A percentile compares a stretch with the other conserved stretches of the same genome.
phyloP scores from a whole-genome alignment of 2,797 vertebrate species.

The Avahi laniger region DNA sequence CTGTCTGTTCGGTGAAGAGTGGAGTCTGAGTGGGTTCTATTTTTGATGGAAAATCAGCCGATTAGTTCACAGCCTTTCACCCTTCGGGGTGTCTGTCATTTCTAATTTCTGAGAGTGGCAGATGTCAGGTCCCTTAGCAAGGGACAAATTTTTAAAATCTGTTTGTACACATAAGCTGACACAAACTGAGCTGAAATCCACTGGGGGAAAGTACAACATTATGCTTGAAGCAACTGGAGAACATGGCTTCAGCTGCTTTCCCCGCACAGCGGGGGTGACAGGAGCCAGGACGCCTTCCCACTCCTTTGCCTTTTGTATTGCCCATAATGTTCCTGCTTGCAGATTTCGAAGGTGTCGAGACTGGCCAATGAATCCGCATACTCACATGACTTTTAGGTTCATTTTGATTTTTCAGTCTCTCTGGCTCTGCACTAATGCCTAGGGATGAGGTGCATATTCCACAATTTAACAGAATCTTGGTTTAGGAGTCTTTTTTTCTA shows the following conservation, averaged over 20 bases:
- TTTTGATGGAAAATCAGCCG: conserved; percentile 43
- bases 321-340: neutral
- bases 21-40: neutral
- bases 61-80: conserved; percentile 42
- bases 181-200: conserved; percentile 52
- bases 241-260: neutral
- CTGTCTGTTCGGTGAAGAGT: neutral
- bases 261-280: neutral
- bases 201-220: neutral
- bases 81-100: conserved; percentile 64
- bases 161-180: conserved; percentile 66
- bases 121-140: conserved; percentile 69
- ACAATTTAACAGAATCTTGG: neutral
- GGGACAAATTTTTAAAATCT: conserved; percentile 54
- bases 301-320: neutral
- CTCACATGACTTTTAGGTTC: neutral
- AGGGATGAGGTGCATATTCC: neutral
- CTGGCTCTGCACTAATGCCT: neutral
- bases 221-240: neutral
- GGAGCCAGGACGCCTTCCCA: neutral
- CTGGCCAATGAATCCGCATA: neutral
- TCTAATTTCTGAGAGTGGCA: conserved; percentile 71
- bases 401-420: neutral
- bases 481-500: neutral
- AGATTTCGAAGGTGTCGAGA: neutral